phyloP scores from a whole-genome alignment of 2,888 invertebrate species.

The Saturnia japonica region DNA sequence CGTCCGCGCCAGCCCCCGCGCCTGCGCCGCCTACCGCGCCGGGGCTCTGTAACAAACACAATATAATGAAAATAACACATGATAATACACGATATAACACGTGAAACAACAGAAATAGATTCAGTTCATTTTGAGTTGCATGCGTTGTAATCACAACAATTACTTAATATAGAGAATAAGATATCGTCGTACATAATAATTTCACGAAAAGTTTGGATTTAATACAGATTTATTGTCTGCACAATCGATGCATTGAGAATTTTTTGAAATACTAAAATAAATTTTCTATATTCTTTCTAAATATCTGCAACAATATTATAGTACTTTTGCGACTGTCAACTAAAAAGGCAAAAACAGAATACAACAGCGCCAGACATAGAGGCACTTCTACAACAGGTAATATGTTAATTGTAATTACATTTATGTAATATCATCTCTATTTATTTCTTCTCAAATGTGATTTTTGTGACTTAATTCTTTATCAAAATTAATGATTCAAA shows the following conservation, averaged over 20 bases:
- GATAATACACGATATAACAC: too few species aligned
- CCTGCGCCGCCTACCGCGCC: constrained; percentile 77
- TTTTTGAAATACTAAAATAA: neutral
- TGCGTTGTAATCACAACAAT: neutral
- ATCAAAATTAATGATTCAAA: too few species aligned
- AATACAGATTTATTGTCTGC: neutral
- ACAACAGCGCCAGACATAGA: neutral
- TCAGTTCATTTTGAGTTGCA: neutral
- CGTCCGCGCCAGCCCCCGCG: constrained; percentile 84
- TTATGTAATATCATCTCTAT: too few species aligned
- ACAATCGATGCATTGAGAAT: neutral
- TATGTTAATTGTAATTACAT: too few species aligned
- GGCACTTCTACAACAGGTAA: neutral
- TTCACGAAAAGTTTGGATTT: neutral
- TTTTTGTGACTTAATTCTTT: too few species aligned
- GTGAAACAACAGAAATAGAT: neutral
- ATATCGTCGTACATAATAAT: neutral
- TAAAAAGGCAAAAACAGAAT: neutral
- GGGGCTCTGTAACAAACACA: constrained; percentile 81
- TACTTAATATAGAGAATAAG: neutral
- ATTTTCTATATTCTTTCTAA: neutral
- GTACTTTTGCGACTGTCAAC: neutral
- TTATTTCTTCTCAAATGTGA: too few species aligned
- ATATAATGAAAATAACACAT: neutral
- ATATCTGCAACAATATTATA: neutral